Evolutionary conservation across 2,113 vertebrate species (phyloP), one percentile per base, ranked within the genome.

Genomic region (Hippotragus niger): DNA sequence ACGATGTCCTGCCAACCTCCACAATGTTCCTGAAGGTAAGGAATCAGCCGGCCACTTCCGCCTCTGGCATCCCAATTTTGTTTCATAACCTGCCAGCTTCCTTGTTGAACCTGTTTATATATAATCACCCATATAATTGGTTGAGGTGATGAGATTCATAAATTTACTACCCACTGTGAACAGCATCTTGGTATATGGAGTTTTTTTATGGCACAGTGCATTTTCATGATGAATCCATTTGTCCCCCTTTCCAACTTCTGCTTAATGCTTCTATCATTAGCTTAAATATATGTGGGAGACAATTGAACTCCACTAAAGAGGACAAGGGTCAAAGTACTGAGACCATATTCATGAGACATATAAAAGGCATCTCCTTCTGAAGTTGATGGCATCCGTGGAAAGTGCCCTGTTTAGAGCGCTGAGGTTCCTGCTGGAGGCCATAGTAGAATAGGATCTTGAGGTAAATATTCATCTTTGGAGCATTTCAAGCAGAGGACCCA

Each of bases 231-330:
- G 86, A 97, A 98, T 97, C 60, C 78, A 50, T 93, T 97, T 97
- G 94, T 93, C 93, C 78, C 64, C 88, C 91, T 95, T 92, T 86
- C 94, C 96, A 97, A 94, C 94, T 97, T 97, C 95, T 97, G 86
- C 97, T 98, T 97, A 97, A 96, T 94, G 90, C 64, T 97, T 96
- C 94, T 95, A 87, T 97, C 97, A 96, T 98, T 98, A 97, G 86
- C 93, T 98, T 96, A 92, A 95, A 96, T 93, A 97, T 97, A 95
- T 21, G 78, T 91, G 82, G 13, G 27, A 94, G 89, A 97, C 89
- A 86, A 92, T 55, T 98, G 95, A 95, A 96, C 80, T 95, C 85
- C 78, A 91, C 93, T 97, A 95, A 91, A 80, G 47, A 94, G 76
- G 82, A 95, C 91, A 98, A 91, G 97, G 95, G 91, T 98, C 95